Base-by-base conservation (phyloP, 35 echinoderm and acorn worm species). In the Holothuria glaberrima region DNA sequence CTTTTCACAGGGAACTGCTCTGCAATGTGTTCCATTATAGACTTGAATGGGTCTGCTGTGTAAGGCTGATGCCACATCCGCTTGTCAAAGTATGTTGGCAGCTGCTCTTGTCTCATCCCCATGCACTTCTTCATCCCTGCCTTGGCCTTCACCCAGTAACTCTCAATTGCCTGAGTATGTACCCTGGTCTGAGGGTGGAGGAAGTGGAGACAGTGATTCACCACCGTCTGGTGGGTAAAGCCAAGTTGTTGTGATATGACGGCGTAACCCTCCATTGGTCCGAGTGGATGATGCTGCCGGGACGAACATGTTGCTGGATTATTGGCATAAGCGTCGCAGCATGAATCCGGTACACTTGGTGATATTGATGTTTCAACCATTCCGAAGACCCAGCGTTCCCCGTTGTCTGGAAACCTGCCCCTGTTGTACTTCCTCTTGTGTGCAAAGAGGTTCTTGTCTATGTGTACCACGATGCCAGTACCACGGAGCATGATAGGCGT, bases 161-260 rank as follows among this genome's bases (percentile, higher is more conserved):
- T 45, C 19, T 88, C 85, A 0, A 92, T 57, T 27, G 56, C 26
- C 65, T 92, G 46, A 6, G 86, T 83, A 58, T 35, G 25, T 0
- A 82, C 87, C 9, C 87, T 75, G 5, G 72, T 89, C 4, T 27
- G 58, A 64, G n/a, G 87, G 36, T 90, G 66, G 6, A 93, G n/a
- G 35, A 89, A 93, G 48, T 93, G 71, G 0, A 75, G 32, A 21
- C 38, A 82, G 34, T 93, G 92, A 41, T 93, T 93, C 1, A 90
- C n/a, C n/a, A n/a, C 92, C 3, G 87, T 90, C 0, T 30, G 3
- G 14, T 89, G 85, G 3, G 50, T n/a, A 17, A 30, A 68, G 7
- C 57, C 75, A 24, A 82, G 82, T 28, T 69, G 69, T 29, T 62
- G 60, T 7, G 28, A 0, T 10, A 89, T 46, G 10, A 32, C 24